These are phyloP conservation scores for Phalacrocorax aristotelis DNA, from an alignment of 2,113 vertebrate genomes.

Conservation along the genomic window DNA sequence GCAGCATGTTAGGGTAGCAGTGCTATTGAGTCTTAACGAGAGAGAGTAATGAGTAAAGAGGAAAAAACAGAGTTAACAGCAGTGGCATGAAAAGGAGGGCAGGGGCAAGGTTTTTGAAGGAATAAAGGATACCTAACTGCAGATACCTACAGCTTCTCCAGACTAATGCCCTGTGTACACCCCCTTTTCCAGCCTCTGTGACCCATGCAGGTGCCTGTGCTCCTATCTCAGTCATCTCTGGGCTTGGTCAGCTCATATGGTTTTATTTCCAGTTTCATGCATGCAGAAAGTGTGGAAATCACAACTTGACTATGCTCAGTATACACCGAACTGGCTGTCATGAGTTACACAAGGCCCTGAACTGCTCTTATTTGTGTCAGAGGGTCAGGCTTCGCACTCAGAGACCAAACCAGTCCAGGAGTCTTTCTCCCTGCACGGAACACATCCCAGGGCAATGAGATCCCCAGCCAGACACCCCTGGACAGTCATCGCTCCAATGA, in stretches of 20 bases:
- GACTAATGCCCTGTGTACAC: fast-evolving
- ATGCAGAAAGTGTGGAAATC: neutral
- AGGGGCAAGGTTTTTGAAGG: neutral
- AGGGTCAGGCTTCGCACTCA: neutral
- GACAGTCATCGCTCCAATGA: fast-evolving
- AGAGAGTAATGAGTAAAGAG: neutral
- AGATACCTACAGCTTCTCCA: neutral
- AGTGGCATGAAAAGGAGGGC: neutral
- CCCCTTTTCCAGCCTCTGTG: neutral
- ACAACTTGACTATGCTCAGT: neutral
- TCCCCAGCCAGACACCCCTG: neutral
- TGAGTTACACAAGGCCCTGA: neutral
- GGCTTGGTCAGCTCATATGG: neutral
- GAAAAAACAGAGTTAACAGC: neutral
- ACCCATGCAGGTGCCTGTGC: neutral
- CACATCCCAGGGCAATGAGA: neutral
- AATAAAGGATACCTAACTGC: neutral
- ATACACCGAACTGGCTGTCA: neutral
- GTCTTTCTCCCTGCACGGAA: neutral
- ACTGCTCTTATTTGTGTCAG: neutral
- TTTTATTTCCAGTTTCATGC: neutral
- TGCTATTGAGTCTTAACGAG: neutral
- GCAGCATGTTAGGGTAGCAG: neutral
- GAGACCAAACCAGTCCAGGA: neutral
- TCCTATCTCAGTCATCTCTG: neutral